Evolutionary conservation across 2,888 invertebrate genomes (phyloP), one percentile per base, ranked within the genome.

Genomic region (Cotesia congregata): DNA sequence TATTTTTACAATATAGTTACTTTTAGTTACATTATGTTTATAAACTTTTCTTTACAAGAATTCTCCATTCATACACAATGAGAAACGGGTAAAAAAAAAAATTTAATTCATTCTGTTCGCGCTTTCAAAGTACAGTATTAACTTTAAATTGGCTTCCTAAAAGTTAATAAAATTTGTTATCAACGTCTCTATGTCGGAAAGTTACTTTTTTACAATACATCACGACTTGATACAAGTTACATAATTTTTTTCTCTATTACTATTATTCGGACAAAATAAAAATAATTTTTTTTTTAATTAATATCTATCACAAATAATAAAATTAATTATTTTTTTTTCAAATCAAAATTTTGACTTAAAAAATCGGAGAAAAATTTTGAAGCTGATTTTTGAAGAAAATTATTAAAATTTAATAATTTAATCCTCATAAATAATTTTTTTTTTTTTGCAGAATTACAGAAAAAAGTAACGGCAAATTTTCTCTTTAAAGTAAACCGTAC

Each of bases 131-230:
- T 40, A 50, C 67, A 30, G 67, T 61, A 75, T 75, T 38, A 71
- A 71, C 71, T 75, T 71, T 39, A 71, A 75, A 75, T 75, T 71
- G 71, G 39, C 71, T 75, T 38, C 7, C 70, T 64, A 70, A 69
- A 69, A 69, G 60, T 50, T 61, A 50, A 61, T 61, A 15, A 74
- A 62, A 38, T 12, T 65, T 38, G 15, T 6, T 59, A 73, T 73
- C 67, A 59, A 67, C 41, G 68, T 17, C 59, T 60, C 30, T 59
- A 12, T 6, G 5, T 30, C n/a, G 38, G 30, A n/a, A 70, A 69
- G 62, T 74, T 64, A 69, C 20, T 74, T 69, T 74, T 62, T 41
- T 41, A 20, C 64, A 74, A 60, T 69, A 69, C 61, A 41, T 39
- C 50, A 12, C 4, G 50, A 50, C 50, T 50, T 50, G 50, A 50